phyloP scores from a whole-genome alignment of 2,888 invertebrate species.

The Epistrophe eligans region DNA sequence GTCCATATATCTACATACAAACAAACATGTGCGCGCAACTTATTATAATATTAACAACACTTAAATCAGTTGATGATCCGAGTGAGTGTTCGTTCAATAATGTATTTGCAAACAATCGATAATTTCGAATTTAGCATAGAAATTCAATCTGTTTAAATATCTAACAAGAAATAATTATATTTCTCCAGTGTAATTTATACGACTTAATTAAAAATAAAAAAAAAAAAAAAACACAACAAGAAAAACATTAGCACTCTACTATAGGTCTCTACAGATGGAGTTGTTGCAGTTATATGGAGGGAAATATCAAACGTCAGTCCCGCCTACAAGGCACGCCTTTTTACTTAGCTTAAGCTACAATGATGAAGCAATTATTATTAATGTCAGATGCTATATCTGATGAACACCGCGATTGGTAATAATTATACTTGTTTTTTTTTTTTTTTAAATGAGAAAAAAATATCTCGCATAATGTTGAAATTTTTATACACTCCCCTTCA shows the following conservation, averaged over 20 bases:
- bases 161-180: constrained; percentile 44
- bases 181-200: constrained; percentile 34
- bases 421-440: neutral
- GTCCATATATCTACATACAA: too few species aligned
- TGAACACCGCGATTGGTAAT: constrained; percentile 40
- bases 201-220: constrained; percentile 40
- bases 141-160: constrained; percentile 66
- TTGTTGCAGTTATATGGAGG: neutral
- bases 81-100: constrained; percentile 32
- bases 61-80: constrained; percentile 35
- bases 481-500: constrained; percentile 25
- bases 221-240: constrained; percentile 17
- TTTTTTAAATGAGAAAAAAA: constrained; percentile 16
- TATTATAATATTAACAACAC: constrained; percentile 15
- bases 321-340: constrained; percentile 67
- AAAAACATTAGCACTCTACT: constrained; percentile 44
- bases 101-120: constrained; percentile 28
- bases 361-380: constrained; percentile 74
- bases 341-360: constrained; percentile 55
- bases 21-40: neutral
- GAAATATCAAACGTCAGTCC: constrained; percentile 58
- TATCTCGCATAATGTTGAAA: constrained; percentile 61
- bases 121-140: constrained; percentile 51
- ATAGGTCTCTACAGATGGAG: neutral
- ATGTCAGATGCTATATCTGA: constrained; percentile 68